phyloP scores from a whole-genome alignment of 2,113 vertebrate species.

The Takifugu bimaculatus region DNA sequence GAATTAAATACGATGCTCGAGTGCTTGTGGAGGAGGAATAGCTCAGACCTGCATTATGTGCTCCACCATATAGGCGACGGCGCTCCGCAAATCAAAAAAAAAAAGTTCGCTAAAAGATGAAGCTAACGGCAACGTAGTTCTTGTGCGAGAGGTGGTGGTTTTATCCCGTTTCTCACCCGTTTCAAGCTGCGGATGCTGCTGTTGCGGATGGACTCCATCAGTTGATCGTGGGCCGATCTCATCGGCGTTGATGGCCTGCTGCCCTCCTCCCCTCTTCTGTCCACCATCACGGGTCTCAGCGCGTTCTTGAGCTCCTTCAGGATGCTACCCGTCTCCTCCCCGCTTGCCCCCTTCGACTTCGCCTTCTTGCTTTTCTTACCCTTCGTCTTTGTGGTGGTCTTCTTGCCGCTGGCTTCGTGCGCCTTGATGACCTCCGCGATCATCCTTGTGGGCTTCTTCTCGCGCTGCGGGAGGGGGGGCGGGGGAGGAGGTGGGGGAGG shows the following conservation, averaged over 20 bases:
- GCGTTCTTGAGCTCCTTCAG: conserved; percentile 91
- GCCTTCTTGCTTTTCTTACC: conserved; percentile 75
- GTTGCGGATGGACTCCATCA: conserved; percentile 90
- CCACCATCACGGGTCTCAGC: conserved; percentile 80
- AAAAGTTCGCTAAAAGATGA: background rate
- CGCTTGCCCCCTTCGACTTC: conserved; percentile 41
- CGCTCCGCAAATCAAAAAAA: too few species aligned
- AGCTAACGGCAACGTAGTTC: background rate
- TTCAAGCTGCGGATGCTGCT: conserved; percentile 81
- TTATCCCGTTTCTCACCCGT: conserved; percentile 73
- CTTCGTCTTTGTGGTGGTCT: conserved; percentile 74
- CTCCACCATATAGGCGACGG: background rate
- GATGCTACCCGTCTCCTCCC: conserved; percentile 73
- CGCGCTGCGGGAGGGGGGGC: conserved; percentile 24
- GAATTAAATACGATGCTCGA: background rate
- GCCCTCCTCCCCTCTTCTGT: conserved; percentile 79
- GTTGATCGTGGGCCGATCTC: conserved; percentile 85
- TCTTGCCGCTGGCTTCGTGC: conserved; percentile 80
- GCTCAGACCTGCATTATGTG: background rate
- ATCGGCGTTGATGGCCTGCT: conserved; percentile 90
- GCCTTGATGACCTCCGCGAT: conserved; percentile 91
- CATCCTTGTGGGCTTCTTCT: conserved; percentile 83
- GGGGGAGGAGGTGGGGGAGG: conserved; percentile 53
- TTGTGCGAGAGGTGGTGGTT: background rate
- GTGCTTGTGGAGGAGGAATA: conserved; percentile 11